Conservation (phyloP, 2,888 invertebrate species). For the Agriotes lineatus region DNA sequence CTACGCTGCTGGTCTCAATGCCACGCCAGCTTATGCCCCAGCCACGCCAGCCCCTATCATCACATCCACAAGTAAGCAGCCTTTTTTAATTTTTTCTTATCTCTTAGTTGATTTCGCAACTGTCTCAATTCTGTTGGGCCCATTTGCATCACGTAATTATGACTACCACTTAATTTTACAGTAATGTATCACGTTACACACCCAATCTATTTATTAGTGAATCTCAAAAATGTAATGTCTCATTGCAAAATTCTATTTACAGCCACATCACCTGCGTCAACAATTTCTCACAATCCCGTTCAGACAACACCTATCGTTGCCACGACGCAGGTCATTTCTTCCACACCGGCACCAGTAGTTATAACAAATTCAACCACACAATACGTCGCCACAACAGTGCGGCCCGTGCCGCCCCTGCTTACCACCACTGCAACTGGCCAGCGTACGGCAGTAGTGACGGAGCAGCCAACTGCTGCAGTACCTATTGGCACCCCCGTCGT, state of each 20-base stretch:
- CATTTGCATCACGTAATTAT: neutral
- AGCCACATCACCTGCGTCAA: slow-evolving; percentile 53
- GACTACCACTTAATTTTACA: no score
- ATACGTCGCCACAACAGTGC: slow-evolving; percentile 53
- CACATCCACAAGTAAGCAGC: slow-evolving; percentile 56
- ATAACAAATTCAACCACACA: slow-evolving; percentile 51
- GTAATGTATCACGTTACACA: no score
- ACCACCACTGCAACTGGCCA: slow-evolving; percentile 58
- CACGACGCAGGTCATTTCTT: slow-evolving; percentile 57
- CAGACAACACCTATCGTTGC: slow-evolving; percentile 40
- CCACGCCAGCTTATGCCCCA: slow-evolving; percentile 68
- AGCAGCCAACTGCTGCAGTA: slow-evolving; percentile 53
- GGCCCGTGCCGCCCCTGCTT: slow-evolving; percentile 62
- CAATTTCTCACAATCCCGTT: slow-evolving; percentile 35
- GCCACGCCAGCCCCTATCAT: slow-evolving; percentile 62
- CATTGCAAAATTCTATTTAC: slow-evolving; percentile 42
- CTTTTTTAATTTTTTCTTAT: slow-evolving; percentile 4
- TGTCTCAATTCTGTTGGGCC: no score
- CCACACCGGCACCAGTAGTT: slow-evolving; percentile 48
- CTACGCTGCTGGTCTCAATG: slow-evolving; percentile 83
- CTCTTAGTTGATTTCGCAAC: slow-evolving; percentile 16
- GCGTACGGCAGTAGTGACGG: slow-evolving; percentile 58
- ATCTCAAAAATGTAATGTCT: slow-evolving; percentile 3
- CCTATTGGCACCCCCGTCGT: slow-evolving; percentile 69
- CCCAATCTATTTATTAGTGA: no score